Percentiles rank a stretch among this genome's conserved stretches.
phyloP scores from a whole-genome alignment of 2,888 invertebrate species.

The Cecidostiba fungosa region DNA sequence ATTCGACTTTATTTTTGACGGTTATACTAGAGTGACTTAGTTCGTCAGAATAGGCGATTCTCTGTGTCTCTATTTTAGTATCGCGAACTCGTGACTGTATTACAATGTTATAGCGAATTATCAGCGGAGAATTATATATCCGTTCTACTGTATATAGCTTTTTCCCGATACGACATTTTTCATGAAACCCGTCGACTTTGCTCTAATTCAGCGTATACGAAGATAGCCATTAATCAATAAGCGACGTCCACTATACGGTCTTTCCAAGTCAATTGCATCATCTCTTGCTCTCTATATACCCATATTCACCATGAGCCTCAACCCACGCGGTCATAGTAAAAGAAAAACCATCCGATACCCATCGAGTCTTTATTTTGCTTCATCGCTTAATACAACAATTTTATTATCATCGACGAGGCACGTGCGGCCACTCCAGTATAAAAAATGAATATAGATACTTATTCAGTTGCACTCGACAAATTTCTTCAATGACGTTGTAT shows the following conservation, averaged over 20 bases:
- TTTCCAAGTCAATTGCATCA: constrained; percentile 3
- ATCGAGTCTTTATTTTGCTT: neutral
- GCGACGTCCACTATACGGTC: neutral
- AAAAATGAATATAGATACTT: neutral
- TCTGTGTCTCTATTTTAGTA: neutral
- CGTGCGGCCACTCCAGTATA: neutral
- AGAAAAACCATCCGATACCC: neutral
- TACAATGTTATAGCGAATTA: neutral
- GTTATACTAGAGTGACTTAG: neutral
- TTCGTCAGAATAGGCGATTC: neutral
- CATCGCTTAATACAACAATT: neutral
- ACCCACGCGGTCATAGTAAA: neutral
- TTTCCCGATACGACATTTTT: neutral
- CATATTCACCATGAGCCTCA: neutral
- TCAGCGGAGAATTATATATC: neutral
- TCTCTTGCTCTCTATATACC: neutral
- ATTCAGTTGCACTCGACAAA: neutral
- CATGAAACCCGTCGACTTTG: neutral
- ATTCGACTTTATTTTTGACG: neutral
- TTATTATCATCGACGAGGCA: neutral
- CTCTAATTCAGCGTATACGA: neutral
- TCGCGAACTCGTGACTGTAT: no score
- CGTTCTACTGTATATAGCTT: neutral
- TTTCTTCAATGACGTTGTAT: neutral
- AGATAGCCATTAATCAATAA: constrained; percentile 9